A percentile compares a stretch with the other conserved stretches of the same genome.
Evolutionary conservation across 2,113 vertebrate species (phyloP).

Genomic region (Malurus melanocephalus): DNA sequence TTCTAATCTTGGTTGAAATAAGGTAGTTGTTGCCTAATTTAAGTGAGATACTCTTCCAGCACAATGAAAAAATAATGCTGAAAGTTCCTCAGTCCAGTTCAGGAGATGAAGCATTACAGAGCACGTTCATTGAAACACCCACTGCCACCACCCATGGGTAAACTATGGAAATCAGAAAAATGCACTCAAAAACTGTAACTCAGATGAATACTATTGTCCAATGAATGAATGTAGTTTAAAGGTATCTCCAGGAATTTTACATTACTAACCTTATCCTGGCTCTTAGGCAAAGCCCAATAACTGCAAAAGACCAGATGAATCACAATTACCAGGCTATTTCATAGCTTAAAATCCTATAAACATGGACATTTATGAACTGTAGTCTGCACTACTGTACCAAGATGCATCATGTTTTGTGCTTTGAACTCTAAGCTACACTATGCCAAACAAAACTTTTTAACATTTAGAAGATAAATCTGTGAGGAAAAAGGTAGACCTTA

Average conservation of each 20-base stretch:
- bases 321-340: not conserved
- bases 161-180: not conserved
- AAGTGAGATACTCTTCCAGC: not conserved
- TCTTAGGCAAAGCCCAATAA: not conserved
- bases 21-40: not conserved
- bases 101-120: not conserved
- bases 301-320: not conserved
- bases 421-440: not conserved
- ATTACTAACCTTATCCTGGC: not conserved
- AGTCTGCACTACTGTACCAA: not conserved
- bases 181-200: not conserved
- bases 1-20: not conserved
- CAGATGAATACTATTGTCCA: not conserved
- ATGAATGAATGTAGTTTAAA: not conserved
- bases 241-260: not conserved
- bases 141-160: not conserved
- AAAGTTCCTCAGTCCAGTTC: not conserved
- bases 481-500: not conserved
- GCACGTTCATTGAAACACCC: not conserved
- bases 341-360: not conserved
- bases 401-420: not conserved
- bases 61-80: not conserved
- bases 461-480: not conserved
- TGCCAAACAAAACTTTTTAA: not conserved
- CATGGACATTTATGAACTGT: not conserved